Evolutionary conservation across 2,113 vertebrate species (phyloP).

Genomic region (Phocoena phocoena): DNA sequence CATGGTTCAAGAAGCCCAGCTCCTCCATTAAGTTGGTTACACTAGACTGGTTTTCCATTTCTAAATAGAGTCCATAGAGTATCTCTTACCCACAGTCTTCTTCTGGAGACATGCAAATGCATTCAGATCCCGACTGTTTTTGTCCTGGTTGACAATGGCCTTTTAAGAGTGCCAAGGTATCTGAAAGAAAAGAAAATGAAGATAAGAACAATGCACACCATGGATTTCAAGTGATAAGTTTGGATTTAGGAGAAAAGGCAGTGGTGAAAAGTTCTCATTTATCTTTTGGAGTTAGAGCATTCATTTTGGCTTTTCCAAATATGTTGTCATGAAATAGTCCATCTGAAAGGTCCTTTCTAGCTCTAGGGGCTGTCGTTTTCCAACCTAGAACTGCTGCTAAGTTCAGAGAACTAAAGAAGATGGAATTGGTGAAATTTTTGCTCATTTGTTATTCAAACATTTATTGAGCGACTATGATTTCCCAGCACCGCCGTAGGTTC

Average conservation of each 20-base stretch:
- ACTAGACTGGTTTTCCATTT: not conserved
- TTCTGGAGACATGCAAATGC: slow-evolving; percentile 88
- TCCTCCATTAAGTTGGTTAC: not conserved
- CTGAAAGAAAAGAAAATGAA: slow-evolving; percentile 74
- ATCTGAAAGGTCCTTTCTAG: not conserved
- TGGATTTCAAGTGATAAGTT: not conserved
- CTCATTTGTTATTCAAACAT: slow-evolving; percentile 3
- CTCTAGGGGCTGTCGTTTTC: not conserved
- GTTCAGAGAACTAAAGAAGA: slow-evolving; percentile 9
- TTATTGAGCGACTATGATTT: not conserved
- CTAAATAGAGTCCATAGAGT: not conserved
- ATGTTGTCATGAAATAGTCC: not conserved
- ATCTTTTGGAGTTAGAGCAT: not conserved
- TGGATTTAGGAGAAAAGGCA: not conserved
- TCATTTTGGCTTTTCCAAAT: slow-evolving; percentile 9
- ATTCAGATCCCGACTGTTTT: slow-evolving; percentile 82
- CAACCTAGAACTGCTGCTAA: not conserved
- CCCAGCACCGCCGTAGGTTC: not conserved
- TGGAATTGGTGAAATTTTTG: not conserved
- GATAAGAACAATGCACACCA: not conserved
- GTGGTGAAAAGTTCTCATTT: not conserved
- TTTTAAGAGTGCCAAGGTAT: slow-evolving; percentile 68
- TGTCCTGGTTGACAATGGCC: slow-evolving; percentile 87
- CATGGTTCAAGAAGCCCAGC: not conserved
- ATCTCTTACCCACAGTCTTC: slow-evolving; percentile 89